A percentile compares a stretch with the other conserved stretches of the same genome.
These are phyloP conservation scores for Furnarius figulus DNA, from an alignment of 2,113 vertebrate species.

Conservation along the genomic window DNA sequence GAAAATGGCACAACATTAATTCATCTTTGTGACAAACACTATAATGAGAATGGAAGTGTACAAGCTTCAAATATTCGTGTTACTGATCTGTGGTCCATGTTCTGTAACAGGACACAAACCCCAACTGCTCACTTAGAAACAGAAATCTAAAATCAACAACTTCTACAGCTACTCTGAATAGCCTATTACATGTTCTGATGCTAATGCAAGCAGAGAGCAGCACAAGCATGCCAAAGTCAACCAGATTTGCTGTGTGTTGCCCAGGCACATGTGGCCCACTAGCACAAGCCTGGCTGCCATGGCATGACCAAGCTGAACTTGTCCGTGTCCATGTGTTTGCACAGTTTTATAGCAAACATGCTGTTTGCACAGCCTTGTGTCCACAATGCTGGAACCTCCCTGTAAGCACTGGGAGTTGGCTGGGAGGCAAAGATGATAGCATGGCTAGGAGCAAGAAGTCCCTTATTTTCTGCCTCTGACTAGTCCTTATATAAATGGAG, in stretches of 20 bases:
- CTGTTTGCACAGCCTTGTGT: not conserved
- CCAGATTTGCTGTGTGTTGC: not conserved
- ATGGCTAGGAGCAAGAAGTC: not conserved
- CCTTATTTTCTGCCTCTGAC: not conserved
- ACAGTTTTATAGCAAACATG: not conserved
- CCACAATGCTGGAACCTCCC: not conserved
- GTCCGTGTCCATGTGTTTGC: not conserved
- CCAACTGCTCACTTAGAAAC: not conserved
- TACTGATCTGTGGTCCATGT: slow-evolving; percentile 55
- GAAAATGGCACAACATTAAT: slow-evolving; percentile 81
- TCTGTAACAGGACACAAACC: slow-evolving; percentile 51
- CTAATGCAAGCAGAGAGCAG: not conserved
- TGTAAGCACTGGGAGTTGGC: not conserved
- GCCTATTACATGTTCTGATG: not conserved
- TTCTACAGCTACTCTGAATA: not conserved
- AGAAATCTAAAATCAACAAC: slow-evolving; percentile 8
- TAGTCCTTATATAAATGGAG: not conserved
- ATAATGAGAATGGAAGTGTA: slow-evolving; percentile 73
- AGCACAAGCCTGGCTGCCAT: not conserved
- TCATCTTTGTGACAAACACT: slow-evolving; percentile 78
- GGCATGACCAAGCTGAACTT: not conserved
- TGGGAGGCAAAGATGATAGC: not conserved
- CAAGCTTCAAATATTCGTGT: slow-evolving; percentile 59
- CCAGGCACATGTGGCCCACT: not conserved
- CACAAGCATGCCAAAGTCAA: not conserved